Percentiles rank a stretch among this genome's conserved stretches.
Conservation (phyloP, 2,113 vertebrate genomes). For the Paedocypris sp. region DNA sequence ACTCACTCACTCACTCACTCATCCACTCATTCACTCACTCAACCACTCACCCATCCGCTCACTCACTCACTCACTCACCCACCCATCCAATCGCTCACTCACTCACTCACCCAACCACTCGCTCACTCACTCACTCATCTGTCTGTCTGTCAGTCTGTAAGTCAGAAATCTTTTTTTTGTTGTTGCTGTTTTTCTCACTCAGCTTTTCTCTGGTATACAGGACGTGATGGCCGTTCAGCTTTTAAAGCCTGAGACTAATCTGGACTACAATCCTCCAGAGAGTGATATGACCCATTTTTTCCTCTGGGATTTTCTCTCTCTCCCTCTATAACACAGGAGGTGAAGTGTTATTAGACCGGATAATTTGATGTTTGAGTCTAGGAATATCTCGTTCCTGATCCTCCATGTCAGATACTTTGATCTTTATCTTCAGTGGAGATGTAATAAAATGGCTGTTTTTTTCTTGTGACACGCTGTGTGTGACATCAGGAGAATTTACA, state of each 20-base stretch:
- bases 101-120: no score
- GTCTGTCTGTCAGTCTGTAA: no score
- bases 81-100: no score
- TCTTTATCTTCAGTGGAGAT: not conserved
- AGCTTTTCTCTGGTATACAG: not conserved
- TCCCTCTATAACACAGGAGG: not conserved
- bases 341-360: slow-evolving; percentile 2
- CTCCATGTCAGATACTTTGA: slow-evolving; percentile 19
- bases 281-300: slow-evolving; percentile 28
- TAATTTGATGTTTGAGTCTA: slow-evolving; percentile 23
- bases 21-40: no score
- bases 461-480: no score
- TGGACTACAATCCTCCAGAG: slow-evolving; percentile 20
- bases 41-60: no score
- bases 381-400: slow-evolving; percentile 26
- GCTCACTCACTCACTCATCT: no score
- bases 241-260: slow-evolving; percentile 11
- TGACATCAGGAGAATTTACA: not conserved
- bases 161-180: no score
- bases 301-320: slow-evolving; percentile 20
- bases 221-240: slow-evolving; percentile 9
- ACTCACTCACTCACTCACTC: no score
- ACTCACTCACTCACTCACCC: no score
- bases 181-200: no score
- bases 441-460: slow-evolving; percentile 7